phyloP scores from a whole-genome alignment of 2,888 invertebrate species.

The Drosophila mercatorum region DNA sequence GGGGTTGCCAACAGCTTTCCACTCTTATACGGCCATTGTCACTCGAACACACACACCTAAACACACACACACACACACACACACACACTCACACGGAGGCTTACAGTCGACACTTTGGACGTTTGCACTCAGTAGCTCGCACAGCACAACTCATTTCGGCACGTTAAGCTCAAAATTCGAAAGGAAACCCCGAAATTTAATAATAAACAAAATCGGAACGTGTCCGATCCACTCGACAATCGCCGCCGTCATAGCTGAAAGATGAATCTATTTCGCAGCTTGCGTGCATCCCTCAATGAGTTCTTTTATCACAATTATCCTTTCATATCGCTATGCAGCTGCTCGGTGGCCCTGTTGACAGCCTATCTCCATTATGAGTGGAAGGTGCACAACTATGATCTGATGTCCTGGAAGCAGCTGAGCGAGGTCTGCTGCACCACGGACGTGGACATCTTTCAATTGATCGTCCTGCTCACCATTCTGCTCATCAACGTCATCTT shows the following conservation, averaged over 20 bases:
- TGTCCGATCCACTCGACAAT: slow-evolving; percentile 11
- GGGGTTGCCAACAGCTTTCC: slow-evolving; percentile 10
- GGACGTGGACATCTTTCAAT: slow-evolving; percentile 52
- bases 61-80: too few relatives aligned
- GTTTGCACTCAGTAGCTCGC: slow-evolving; percentile 39
- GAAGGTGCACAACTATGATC: slow-evolving; percentile 62
- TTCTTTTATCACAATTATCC: slow-evolving; percentile 72
- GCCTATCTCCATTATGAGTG: slow-evolving; percentile 76
- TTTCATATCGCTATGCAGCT: slow-evolving; percentile 59
- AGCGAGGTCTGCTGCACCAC: slow-evolving; percentile 32
- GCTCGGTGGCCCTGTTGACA: slow-evolving; percentile 55
- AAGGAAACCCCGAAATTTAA: slow-evolving; percentile 8
- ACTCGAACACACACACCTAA: slow-evolving; percentile 18
- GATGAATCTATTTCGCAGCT: slow-evolving; percentile 55
- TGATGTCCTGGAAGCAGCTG: slow-evolving; percentile 68
- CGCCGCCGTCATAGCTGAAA: slow-evolving; percentile 19
- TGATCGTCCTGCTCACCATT: slow-evolving; percentile 61
- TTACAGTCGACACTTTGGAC: not conserved
- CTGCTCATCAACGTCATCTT: slow-evolving; percentile 66
- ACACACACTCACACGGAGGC: not conserved
- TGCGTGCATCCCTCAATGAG: slow-evolving; percentile 46
- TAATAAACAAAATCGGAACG: slow-evolving; percentile 36
- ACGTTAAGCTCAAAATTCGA: slow-evolving; percentile 46
- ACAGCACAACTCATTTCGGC: slow-evolving; percentile 45
- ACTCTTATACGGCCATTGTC: slow-evolving; percentile 49